A percentile compares a stretch with the other conserved stretches of the same genome.
Conservation (phyloP, 2,888 invertebrate species). For the Drosophila dives region DNA sequence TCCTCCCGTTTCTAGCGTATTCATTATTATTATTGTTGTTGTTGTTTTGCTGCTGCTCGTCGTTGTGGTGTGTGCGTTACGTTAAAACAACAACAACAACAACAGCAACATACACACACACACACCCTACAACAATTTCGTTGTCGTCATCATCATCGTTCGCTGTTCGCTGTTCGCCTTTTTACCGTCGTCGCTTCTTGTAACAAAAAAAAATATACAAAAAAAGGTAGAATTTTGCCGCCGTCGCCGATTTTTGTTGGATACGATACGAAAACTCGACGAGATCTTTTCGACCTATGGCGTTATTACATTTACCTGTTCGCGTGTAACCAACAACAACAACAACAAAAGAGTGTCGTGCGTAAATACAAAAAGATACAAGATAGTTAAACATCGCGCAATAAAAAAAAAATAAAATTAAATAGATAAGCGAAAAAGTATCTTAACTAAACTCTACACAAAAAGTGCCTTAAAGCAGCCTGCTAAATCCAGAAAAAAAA, state of each 20-base stretch:
- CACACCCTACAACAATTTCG: constrained; percentile 27
- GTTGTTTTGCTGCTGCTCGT: constrained; percentile 34
- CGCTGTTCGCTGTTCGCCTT: constrained; percentile 18
- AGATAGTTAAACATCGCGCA: constrained; percentile 5
- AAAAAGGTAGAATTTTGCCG: constrained; percentile 20
- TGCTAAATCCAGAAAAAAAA: background rate
- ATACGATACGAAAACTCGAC: constrained; percentile 50
- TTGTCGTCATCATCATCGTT: constrained; percentile 32
- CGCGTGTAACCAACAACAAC: constrained; percentile 53
- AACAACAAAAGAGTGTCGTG: constrained; percentile 50
- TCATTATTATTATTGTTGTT: constrained; percentile 37
- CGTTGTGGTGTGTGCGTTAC: constrained; percentile 50
- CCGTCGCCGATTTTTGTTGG: constrained; percentile 61
- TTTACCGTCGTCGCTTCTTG: constrained; percentile 21
- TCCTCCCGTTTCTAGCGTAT: constrained; percentile 38
- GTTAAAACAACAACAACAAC: constrained; percentile 46
- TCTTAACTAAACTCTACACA: constrained; percentile 55
- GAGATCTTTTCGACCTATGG: constrained; percentile 41
- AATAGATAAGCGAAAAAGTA: constrained; percentile 20
- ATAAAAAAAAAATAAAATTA: background rate
- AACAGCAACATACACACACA: constrained; percentile 35
- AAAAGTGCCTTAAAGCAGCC: constrained; percentile 66
- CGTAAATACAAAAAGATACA: constrained; percentile 21
- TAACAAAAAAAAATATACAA: background rate
- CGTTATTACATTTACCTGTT: constrained; percentile 63